These are phyloP conservation scores for Anas platyrhynchos DNA, from an alignment of 2,113 vertebrate genomes.

Conservation along the genomic window DNA sequence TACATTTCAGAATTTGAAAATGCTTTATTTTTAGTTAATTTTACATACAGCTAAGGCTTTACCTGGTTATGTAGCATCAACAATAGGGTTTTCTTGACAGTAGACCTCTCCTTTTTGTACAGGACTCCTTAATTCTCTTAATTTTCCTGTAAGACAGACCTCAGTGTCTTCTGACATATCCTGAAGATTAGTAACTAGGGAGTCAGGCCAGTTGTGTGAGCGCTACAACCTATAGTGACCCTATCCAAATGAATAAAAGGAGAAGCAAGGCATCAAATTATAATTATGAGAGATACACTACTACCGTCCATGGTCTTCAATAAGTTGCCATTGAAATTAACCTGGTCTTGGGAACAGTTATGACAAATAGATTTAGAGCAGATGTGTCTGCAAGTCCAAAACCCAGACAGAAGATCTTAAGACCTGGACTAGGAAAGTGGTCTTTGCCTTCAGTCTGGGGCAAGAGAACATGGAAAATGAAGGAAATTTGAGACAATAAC, in stretches of 20 bases:
- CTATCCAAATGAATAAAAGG: rapidly evolving
- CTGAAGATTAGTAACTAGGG: rapidly evolving
- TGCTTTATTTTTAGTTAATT: not conserved
- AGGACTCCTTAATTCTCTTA: not conserved
- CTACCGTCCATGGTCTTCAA: not conserved
- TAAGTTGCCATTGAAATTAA: not conserved
- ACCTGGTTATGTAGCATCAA: not conserved
- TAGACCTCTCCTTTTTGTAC: rapidly evolving
- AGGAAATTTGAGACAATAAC: not conserved
- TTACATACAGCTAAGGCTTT: not conserved
- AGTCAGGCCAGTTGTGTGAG: not conserved
- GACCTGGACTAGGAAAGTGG: not conserved
- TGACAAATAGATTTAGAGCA: not conserved
- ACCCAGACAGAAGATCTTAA: not conserved
- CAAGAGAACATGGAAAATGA: not conserved
- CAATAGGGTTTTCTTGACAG: not conserved
- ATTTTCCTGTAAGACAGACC: not conserved
- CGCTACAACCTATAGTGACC: not conserved
- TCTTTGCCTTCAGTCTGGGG: not conserved
- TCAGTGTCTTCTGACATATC: rapidly evolving
- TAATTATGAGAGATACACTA: rapidly evolving
- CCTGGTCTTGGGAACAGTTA: not conserved
- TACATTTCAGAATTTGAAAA: not conserved
- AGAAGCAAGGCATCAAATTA: rapidly evolving
- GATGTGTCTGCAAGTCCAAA: not conserved